phyloP scores from a whole-genome alignment of 2,797 vertebrate species.

The Cirrhinus molitorella region DNA sequence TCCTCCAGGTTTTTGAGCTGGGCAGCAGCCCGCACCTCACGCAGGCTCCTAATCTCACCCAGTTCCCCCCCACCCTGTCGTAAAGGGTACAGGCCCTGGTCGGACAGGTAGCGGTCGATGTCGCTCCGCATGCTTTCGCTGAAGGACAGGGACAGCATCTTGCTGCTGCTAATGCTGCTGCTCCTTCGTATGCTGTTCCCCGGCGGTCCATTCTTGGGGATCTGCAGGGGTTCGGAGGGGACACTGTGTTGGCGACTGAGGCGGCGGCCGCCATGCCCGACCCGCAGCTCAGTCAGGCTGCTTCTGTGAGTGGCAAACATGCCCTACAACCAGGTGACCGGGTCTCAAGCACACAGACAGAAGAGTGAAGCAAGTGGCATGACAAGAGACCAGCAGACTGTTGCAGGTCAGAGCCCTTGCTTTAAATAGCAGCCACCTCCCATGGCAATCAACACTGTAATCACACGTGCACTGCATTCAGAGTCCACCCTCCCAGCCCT shows the following conservation, averaged over 20 bases:
- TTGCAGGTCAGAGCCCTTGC: conserved; percentile 47
- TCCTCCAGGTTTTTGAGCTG: conserved; percentile 92
- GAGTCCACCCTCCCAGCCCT: conserved; percentile 57
- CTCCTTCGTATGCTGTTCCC: conserved; percentile 70
- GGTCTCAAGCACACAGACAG: conserved; percentile 33
- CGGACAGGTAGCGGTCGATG: conserved; percentile 85
- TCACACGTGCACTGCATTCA: conserved; percentile 68
- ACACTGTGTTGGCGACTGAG: conserved; percentile 68
- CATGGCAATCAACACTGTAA: conserved; percentile 57
- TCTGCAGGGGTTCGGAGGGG: conserved; percentile 71
- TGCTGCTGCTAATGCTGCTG: conserved; percentile 73
- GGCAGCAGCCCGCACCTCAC: conserved; percentile 87
- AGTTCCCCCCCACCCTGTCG: conserved; percentile 78
- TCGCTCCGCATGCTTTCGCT: conserved; percentile 90
- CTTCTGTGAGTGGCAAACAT: conserved; percentile 74
- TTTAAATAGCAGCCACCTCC: conserved; percentile 69
- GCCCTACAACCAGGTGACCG: conserved; percentile 28
- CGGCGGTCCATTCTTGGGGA: conserved; percentile 69
- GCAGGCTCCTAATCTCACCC: conserved; percentile 84
- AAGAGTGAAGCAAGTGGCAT: conserved; percentile 41
- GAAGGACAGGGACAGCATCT: conserved; percentile 90
- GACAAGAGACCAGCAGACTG: conserved; percentile 48
- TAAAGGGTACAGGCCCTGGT: conserved; percentile 85
- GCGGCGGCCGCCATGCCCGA: conserved; percentile 53
- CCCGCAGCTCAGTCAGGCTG: conserved; percentile 66